Conservation (phyloP, 2,888 invertebrate species). For the Amphipyra tragopoginis region DNA sequence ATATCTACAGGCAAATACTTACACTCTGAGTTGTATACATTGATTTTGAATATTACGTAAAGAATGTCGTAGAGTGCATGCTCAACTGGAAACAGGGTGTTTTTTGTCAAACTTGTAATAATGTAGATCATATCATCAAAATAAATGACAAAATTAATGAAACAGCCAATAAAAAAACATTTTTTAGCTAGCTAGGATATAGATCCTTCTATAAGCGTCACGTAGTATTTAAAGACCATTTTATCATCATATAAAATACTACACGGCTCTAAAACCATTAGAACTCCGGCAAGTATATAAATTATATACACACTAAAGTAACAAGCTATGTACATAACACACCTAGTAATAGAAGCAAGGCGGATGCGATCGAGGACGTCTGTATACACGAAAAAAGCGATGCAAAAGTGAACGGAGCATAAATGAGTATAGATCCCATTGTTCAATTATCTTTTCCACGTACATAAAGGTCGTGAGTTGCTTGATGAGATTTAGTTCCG, state of each 20-base stretch:
- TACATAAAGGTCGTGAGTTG: constrained; percentile 65
- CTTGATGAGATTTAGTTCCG: constrained; percentile 65
- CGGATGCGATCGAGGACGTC: constrained; percentile 74
- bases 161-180: no score
- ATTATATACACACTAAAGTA: constrained; percentile 12
- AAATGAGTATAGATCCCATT: constrained; percentile 67
- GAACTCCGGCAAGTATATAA: constrained; percentile 4
- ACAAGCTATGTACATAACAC: constrained; percentile 32
- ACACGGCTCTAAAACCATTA: background rate
- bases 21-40: background rate
- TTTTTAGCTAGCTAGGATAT: no score
- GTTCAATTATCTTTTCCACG: constrained; percentile 65
- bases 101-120: no score
- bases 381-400: constrained; percentile 67
- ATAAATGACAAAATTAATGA: no score
- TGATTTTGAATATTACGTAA: background rate
- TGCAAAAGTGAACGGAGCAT: constrained; percentile 72
- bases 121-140: no score
- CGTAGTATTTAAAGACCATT: no score
- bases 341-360: constrained; percentile 54
- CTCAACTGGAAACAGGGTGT: no score
- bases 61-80: no score
- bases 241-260: no score
- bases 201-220: no score
- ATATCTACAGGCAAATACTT: background rate